phyloP scores from a whole-genome alignment of 2,888 invertebrate species.

The Euproctis similis region DNA sequence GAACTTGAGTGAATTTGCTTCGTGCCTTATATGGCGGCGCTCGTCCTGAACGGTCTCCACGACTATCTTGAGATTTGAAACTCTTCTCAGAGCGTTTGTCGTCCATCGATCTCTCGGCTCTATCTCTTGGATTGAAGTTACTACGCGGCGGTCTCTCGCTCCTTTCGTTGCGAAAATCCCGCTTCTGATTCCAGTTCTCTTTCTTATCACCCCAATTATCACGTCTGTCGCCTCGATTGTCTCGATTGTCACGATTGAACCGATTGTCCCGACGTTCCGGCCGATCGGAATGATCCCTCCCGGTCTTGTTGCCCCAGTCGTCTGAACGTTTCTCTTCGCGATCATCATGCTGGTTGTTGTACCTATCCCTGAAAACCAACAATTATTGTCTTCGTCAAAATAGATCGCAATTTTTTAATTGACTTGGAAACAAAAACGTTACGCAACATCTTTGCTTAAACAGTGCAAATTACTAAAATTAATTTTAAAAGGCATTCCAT shows the following conservation, averaged over 20 bases:
- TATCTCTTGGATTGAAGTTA: constrained; percentile 55
- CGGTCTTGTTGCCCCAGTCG: constrained; percentile 8
- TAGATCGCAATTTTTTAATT: no score
- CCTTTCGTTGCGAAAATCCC: constrained; percentile 33
- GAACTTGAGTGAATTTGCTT: constrained; percentile 47
- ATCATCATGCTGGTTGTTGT: constrained; percentile 36
- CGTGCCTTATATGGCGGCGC: constrained; percentile 47
- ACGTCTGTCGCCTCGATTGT: constrained; percentile 21
- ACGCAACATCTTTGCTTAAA: no score
- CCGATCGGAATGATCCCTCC: constrained; percentile 19
- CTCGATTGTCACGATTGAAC: constrained; percentile 14
- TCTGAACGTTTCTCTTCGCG: constrained; percentile 36
- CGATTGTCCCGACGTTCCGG: constrained; percentile 17
- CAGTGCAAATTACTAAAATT: no score
- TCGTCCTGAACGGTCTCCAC: constrained; percentile 31
- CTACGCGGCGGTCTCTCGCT: constrained; percentile 38
- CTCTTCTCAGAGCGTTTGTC: constrained; percentile 47
- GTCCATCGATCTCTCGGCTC: constrained; percentile 52
- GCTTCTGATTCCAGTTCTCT: constrained; percentile 24
- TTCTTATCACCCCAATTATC: constrained; percentile 34
- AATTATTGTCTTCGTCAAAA: no score
- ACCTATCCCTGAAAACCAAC: constrained; percentile 24
- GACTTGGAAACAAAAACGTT: no score
- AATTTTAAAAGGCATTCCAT: no score
- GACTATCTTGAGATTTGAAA: constrained; percentile 42